Percentiles rank a stretch among this genome's conserved stretches.
Conservation (phyloP, 2,888 invertebrate genomes). For the Theretra japonica region DNA sequence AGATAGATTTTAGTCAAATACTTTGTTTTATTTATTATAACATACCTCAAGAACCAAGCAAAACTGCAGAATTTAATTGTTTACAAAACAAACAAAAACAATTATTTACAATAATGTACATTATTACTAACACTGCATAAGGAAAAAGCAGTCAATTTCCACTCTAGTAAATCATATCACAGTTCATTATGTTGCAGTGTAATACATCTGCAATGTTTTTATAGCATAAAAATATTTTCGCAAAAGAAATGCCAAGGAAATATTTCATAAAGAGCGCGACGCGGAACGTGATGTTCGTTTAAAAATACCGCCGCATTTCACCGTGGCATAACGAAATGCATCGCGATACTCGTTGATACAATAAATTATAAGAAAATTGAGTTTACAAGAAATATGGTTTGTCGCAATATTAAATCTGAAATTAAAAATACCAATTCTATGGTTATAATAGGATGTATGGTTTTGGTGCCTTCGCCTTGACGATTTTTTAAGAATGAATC, state of each 20-base stretch:
- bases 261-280: not conserved
- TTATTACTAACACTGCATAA: not conserved
- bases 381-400: not conserved
- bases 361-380: not conserved
- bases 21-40: not conserved
- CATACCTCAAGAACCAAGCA: no score
- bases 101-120: not conserved
- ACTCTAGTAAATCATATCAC: not conserved
- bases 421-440: not conserved
- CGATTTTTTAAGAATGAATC: no score
- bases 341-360: slow-evolving; percentile 18
- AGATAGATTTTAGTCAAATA: no score
- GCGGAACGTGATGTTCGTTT: slow-evolving; percentile 18
- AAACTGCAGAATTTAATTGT: no score
- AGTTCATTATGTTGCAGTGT: not conserved
- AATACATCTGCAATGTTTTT: slow-evolving; percentile 12
- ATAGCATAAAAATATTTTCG: slow-evolving; percentile 4
- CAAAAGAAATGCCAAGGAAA: slow-evolving; percentile 10
- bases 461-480: not conserved
- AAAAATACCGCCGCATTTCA: slow-evolving; percentile 23
- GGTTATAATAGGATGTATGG: not conserved
- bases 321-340: slow-evolving; percentile 7
- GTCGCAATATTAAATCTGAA: not conserved
- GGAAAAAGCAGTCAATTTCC: not conserved
- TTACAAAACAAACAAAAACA: not conserved